Evolutionary conservation across 2,113 vertebrate species (phyloP), one percentile per base, ranked within the genome.

Genomic region (Fukomys damarensis): DNA sequence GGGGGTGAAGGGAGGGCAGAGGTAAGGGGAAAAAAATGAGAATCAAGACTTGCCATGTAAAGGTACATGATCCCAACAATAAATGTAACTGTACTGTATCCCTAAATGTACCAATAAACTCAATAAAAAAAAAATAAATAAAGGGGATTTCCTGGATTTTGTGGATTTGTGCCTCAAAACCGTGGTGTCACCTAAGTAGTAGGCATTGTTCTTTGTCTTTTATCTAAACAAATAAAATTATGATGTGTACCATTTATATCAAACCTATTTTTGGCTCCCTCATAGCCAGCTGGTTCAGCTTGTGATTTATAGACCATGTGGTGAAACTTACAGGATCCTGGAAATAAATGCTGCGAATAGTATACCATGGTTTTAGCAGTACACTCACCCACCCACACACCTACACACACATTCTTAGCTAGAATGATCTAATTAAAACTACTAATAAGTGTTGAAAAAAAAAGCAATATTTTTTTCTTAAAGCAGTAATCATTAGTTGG

Each of bases 241-340:
- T 13, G 11, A 63, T 13, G 11, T 41, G 2, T 58, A 24, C 30
- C n/a, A 56, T 41, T 89, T 63, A 56, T 28, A 91, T 68, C 28
- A 89, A 81, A 94, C 56, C 41, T 89, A 46, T 58, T 59, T 89
- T 89, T 85, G 77, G 58, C 77, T 93, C 28, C 76, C 68, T 16
- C 28, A 16, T 19, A 38, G 70, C 76, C 58, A 84, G 49, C 68
- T 49, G 22, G 72, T 86, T 89, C 41, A 68, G 80, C 8, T 66
- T 41, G 46, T 32, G 49, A 49, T 88, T 79, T 72, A 49, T 49
- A 56, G 32, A 65, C 80, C 74, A 41, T 35, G 12, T 41, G 82
- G 68, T 52, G 70, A 84, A 94, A 88, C 84, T 88, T 81, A 54
- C 8, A 72, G 56, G 26, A 46, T 68, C 43, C 35, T 87, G 46